phyloP scores from a whole-genome alignment of 2,113 vertebrate genomes.

The Blennius ocellaris region DNA sequence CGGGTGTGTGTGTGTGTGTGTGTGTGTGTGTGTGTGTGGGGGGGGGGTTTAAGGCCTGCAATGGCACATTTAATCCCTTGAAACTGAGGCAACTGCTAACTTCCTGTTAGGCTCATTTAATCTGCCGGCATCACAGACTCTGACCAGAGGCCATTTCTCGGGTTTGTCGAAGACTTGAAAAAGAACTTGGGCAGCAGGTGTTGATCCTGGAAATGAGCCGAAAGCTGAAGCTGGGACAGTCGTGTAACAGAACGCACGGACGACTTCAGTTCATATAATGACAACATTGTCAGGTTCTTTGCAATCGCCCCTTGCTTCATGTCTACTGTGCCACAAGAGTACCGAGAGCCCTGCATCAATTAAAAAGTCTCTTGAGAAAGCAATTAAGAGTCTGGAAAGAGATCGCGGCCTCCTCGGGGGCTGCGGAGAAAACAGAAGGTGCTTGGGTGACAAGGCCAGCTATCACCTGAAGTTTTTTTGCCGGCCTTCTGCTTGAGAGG shows the following conservation, averaged over 20 bases:
- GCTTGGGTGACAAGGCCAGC: constrained; percentile 20
- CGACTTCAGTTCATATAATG: constrained; percentile 18
- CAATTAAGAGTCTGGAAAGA: constrained; percentile 60
- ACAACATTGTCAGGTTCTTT: background rate
- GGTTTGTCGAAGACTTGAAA: constrained; percentile 7
- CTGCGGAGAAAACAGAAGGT: constrained; percentile 48
- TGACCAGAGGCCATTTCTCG: background rate
- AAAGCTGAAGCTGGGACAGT: constrained; percentile 5
- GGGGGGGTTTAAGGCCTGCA: constrained; percentile 19
- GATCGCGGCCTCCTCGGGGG: constrained; percentile 26
- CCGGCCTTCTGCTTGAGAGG: constrained; percentile 9
- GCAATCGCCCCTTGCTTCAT: constrained; percentile 3
- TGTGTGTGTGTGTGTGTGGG: no score
- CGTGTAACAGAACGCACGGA: background rate
- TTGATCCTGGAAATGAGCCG: constrained; percentile 5
- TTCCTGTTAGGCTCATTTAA: constrained; percentile 41
- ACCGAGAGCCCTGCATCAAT: constrained; percentile 34
- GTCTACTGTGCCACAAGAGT: constrained; percentile 23
- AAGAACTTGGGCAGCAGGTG: constrained; percentile 27
- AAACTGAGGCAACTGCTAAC: constrained; percentile 43
- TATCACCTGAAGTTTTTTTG: constrained; percentile 29
- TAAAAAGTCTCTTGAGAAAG: constrained; percentile 57
- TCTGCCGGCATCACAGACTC: constrained; percentile 2
- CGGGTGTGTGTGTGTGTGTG: no score
- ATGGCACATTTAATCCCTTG: constrained; percentile 56